These are phyloP conservation scores for Ctenoplectra terminalis DNA, from an alignment of 1,140 invertebrate genomes.

Conservation along the genomic window DNA sequence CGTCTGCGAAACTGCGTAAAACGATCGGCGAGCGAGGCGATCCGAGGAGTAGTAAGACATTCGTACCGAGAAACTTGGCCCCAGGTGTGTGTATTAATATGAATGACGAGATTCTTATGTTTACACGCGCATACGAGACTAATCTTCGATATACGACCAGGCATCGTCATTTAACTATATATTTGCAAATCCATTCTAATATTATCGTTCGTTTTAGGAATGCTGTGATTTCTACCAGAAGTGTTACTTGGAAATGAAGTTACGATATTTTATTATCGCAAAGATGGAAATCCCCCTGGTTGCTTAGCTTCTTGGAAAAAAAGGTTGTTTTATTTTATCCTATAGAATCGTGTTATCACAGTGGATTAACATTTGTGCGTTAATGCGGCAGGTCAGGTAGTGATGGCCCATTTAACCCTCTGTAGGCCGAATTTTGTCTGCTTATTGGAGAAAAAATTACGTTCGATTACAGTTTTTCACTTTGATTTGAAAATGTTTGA, in stretches of 20 bases:
- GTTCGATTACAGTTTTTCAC: too few species aligned
- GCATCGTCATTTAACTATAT: slow-evolving; percentile 26
- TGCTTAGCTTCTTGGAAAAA: not conserved
- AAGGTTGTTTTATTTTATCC: not conserved
- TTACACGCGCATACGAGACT: slow-evolving; percentile 58
- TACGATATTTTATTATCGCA: not conserved
- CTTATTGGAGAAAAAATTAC: too few species aligned
- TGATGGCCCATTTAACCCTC: too few species aligned
- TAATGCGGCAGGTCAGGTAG: too few species aligned
- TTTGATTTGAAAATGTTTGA: too few species aligned
- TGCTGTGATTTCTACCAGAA: not conserved
- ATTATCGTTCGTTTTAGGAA: slow-evolving; percentile 1
- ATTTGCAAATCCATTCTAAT: slow-evolving; percentile 12
- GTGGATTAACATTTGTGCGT: too few species aligned
- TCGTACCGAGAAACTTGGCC: slow-evolving; percentile 66
- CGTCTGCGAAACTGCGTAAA: slow-evolving; percentile 68
- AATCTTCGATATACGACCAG: slow-evolving; percentile 42
- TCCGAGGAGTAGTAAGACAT: slow-evolving; percentile 53
- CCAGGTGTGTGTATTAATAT: slow-evolving; percentile 75
- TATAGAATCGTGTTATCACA: not conserved
- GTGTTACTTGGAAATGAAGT: not conserved
- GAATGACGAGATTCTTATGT: slow-evolving; percentile 73
- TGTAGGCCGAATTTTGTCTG: too few species aligned
- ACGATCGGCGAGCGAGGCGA: slow-evolving; percentile 38
- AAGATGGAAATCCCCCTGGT: not conserved